Conservation (phyloP, 37 sponge, comb jelly and placozoan genomes). For the Amphimedon queenslandica region DNA sequence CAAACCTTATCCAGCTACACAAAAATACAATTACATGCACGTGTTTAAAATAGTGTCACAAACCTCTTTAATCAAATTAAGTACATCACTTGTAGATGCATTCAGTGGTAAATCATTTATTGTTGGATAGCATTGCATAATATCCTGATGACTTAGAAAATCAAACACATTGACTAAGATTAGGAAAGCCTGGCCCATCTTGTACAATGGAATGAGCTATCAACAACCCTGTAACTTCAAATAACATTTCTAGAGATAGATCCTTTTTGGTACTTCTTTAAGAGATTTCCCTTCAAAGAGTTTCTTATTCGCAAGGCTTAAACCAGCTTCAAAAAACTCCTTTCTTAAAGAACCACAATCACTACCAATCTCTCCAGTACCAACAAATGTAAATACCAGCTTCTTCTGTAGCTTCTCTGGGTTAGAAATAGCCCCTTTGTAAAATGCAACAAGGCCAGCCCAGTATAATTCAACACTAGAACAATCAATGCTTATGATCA, state of each 20-base stretch:
- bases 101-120: constrained; percentile 36
- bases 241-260: constrained; percentile 7
- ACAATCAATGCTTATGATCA: constrained; percentile 10
- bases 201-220: constrained; percentile 48
- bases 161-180: constrained; percentile 19
- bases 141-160: constrained; percentile 1
- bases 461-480: constrained; percentile 16
- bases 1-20: constrained; percentile 3
- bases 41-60: neutral
- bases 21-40: neutral
- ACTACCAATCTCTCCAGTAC: constrained; percentile 31
- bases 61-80: constrained; percentile 38
- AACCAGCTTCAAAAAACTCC: constrained; percentile 39
- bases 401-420: constrained; percentile 16
- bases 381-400: constrained; percentile 16
- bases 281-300: constrained; percentile 45
- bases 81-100: constrained; percentile 8
- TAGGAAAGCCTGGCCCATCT: constrained; percentile 24
- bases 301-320: constrained; percentile 9
- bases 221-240: constrained; percentile 38
- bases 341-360: constrained; percentile 45
- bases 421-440: constrained; percentile 20
- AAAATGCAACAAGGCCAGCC: constrained; percentile 19
- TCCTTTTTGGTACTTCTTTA: constrained; percentile 34
- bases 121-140: constrained; percentile 3